These are phyloP conservation scores for Ormyrus nitidulus DNA, from an alignment of 2,888 invertebrate genomes.

Conservation along the genomic window DNA sequence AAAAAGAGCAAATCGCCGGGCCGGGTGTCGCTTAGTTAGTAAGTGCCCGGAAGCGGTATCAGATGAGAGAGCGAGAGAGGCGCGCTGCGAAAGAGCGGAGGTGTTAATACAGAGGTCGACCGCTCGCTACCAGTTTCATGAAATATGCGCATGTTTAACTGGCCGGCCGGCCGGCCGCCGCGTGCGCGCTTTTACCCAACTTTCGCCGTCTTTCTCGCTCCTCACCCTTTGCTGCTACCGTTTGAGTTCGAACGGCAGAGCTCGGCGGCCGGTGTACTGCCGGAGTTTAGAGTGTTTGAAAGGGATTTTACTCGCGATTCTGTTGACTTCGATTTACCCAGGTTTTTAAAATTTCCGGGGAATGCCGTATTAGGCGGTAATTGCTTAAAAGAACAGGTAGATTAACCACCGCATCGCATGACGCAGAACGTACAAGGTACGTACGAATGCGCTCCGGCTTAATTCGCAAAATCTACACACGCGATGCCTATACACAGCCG, in stretches of 20 bases:
- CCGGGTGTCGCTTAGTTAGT: conserved; percentile 46
- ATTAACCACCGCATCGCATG: conserved; percentile 6
- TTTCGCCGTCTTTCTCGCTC: background rate
- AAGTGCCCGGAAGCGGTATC: conserved; percentile 41
- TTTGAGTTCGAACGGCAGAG: too few species aligned
- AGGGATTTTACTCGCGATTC: too few species aligned
- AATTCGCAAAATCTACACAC: conserved; percentile 39
- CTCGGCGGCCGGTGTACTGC: too few species aligned
- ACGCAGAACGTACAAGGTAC: too few species aligned
- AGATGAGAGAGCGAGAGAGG: conserved; percentile 50
- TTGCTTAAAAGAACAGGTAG: conserved; percentile 6
- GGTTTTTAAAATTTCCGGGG: too few species aligned
- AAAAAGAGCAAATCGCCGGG: conserved; percentile 44
- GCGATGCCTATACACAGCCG: background rate
- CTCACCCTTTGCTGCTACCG: too few species aligned
- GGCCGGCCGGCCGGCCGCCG: conserved; percentile 58
- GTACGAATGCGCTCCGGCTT: conserved; percentile 8
- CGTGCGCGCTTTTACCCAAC: conserved; percentile 20
- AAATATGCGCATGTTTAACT: conserved; percentile 76
- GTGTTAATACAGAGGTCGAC: conserved; percentile 75
- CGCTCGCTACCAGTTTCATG: conserved; percentile 74
- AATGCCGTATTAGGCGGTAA: too few species aligned
- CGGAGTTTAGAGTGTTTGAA: too few species aligned
- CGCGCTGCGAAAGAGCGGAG: conserved; percentile 61
- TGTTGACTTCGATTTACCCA: too few species aligned